These are phyloP conservation scores for Semicossyphus pulcher DNA, from an alignment of 2,113 vertebrate species.

Conservation along the genomic window DNA sequence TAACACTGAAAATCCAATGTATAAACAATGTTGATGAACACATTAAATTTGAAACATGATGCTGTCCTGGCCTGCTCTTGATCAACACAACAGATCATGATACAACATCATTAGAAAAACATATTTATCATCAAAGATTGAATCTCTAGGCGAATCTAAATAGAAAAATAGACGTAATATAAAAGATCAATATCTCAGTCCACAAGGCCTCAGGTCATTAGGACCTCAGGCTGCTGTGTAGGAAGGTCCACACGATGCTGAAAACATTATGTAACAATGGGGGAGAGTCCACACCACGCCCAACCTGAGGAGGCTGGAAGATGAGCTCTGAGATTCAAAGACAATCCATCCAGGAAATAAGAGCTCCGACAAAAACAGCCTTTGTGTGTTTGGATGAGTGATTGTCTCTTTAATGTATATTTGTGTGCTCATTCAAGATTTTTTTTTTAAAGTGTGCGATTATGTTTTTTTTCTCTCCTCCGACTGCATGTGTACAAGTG, in stretches of 20 bases:
- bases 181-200: slow-evolving; percentile 14
- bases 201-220: background rate
- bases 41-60: slow-evolving; percentile 22
- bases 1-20: slow-evolving; percentile 30
- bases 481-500: slow-evolving; percentile 1
- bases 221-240: slow-evolving; percentile 1
- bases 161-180: slow-evolving; percentile 45
- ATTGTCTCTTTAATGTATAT: slow-evolving; percentile 7
- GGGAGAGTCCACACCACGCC: slow-evolving; percentile 33
- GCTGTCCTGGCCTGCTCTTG: slow-evolving; percentile 24
- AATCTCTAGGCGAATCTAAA: slow-evolving; percentile 5
- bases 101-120: slow-evolving; percentile 16
- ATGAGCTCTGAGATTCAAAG: slow-evolving; percentile 33
- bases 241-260: background rate
- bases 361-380: slow-evolving; percentile 35
- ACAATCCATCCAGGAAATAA: slow-evolving; percentile 1
- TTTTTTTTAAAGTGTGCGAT: background rate
- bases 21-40: slow-evolving; percentile 35
- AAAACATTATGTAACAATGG: slow-evolving; percentile 21
- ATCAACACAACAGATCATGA: slow-evolving; percentile 30
- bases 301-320: slow-evolving; percentile 28
- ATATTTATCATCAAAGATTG: slow-evolving; percentile 20
- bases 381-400: slow-evolving; percentile 15
- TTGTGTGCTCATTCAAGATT: background rate
- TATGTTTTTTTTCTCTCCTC: slow-evolving; percentile 6